Conservation (phyloP, 1,140 invertebrate genomes). For the Sipha flava region DNA sequence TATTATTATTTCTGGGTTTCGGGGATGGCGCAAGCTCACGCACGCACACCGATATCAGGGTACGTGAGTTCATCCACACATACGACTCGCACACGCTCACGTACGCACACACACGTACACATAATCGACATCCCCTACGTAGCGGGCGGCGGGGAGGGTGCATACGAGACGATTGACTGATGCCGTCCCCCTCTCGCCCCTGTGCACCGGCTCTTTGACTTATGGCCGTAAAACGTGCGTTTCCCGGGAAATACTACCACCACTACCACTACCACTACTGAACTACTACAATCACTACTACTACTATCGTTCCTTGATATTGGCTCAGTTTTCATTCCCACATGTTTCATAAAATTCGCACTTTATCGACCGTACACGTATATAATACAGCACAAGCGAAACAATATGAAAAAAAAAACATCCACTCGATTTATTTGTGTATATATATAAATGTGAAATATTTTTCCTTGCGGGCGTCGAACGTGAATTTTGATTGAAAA, state of each 20-base stretch:
- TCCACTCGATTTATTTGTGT: neutral
- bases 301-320: conserved; percentile 2
- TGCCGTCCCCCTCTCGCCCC: neutral
- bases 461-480: neutral
- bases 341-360: conserved; percentile 19
- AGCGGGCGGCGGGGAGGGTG: neutral
- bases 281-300: no score
- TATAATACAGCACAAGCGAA: neutral
- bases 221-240: conserved; percentile 28
- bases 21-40: no score
- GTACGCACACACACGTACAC: neutral
- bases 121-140: neutral
- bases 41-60: neutral
- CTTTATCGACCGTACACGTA: conserved; percentile 4
- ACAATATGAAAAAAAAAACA: neutral
- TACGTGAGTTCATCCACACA: neutral
- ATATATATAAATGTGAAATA: neutral
- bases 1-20: conserved; percentile 19
- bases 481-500: neutral
- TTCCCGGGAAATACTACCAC: neutral
- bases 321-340: conserved; percentile 25
- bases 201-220: conserved; percentile 2
- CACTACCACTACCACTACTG: neutral
- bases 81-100: neutral
- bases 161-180: conserved; percentile 25